These are phyloP conservation scores for Rhea pennata DNA, from an alignment of 2,113 vertebrate genomes.

Conservation along the genomic window DNA sequence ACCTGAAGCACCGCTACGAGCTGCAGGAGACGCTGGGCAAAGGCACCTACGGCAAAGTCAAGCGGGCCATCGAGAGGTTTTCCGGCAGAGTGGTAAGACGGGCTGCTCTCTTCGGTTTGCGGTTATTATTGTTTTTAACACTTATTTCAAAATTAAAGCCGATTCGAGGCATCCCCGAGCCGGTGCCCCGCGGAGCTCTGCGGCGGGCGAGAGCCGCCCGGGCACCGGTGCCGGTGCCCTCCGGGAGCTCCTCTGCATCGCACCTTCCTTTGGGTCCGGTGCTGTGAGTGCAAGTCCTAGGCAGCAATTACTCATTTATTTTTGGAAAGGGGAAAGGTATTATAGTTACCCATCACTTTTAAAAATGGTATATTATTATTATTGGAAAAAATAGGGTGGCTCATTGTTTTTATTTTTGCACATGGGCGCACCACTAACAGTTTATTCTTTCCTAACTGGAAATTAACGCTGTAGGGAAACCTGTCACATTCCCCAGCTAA, in stretches of 20 bases:
- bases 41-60: constrained; percentile 98
- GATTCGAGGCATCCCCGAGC: not conserved
- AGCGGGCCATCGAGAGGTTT: constrained; percentile 93
- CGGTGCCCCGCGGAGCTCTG: no score
- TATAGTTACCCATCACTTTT: not conserved
- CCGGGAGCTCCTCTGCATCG: no score
- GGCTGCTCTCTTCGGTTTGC: not conserved
- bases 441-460: not conserved
- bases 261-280: no score
- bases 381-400: not conserved
- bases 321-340: not conserved
- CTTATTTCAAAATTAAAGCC: rapidly evolving
- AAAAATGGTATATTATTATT: not conserved
- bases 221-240: no score
- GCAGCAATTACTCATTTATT: no score
- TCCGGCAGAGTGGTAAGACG: constrained; percentile 92
- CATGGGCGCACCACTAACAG: not conserved
- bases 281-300: no score
- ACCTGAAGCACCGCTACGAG: constrained; percentile 98
- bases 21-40: constrained; percentile 96
- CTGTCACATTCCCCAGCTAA: not conserved
- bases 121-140: not conserved
- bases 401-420: not conserved
- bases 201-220: no score
- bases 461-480: not conserved